phyloP scores from a whole-genome alignment of 2,113 vertebrate species.

The Anolis sagrei region DNA sequence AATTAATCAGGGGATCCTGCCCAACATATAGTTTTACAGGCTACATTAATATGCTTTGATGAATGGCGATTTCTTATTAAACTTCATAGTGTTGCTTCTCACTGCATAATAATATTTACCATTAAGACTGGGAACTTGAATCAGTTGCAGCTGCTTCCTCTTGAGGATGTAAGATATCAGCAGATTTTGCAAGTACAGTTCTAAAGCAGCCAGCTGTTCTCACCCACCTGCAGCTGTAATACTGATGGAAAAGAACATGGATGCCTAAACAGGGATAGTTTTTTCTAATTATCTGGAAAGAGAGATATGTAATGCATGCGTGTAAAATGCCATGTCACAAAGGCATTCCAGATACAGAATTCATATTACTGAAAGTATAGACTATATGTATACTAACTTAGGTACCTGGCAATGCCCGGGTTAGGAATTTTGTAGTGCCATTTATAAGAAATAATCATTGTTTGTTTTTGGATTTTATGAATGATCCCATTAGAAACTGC shows the following conservation, averaged over 20 bases:
- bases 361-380: constrained; percentile 11
- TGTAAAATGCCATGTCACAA: constrained; percentile 56
- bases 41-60: constrained; percentile 1
- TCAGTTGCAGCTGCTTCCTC: constrained; percentile 69
- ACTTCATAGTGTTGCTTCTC: constrained; percentile 41
- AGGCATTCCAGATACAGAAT: constrained; percentile 1
- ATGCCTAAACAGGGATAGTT: constrained; percentile 61
- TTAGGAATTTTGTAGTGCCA: no score
- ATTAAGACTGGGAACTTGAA: constrained; percentile 57
- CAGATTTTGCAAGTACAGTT: constrained; percentile 62
- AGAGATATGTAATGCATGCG: constrained; percentile 57
- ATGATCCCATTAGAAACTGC: no score
- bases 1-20: not conserved
- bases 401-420: no score
- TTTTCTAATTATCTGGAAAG: constrained; percentile 59
- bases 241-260: constrained; percentile 66
- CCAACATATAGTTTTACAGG: not conserved
- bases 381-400: no score
- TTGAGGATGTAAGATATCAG: constrained; percentile 67
- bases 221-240: constrained; percentile 69
- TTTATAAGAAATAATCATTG: no score
- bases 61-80: not conserved
- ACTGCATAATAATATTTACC: constrained; percentile 57
- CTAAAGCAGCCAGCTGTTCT: constrained; percentile 71
- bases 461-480: no score